phyloP scores from a whole-genome alignment of 53 echinoderm and acorn worm genomes.

The Apostichopus leukothele region DNA sequence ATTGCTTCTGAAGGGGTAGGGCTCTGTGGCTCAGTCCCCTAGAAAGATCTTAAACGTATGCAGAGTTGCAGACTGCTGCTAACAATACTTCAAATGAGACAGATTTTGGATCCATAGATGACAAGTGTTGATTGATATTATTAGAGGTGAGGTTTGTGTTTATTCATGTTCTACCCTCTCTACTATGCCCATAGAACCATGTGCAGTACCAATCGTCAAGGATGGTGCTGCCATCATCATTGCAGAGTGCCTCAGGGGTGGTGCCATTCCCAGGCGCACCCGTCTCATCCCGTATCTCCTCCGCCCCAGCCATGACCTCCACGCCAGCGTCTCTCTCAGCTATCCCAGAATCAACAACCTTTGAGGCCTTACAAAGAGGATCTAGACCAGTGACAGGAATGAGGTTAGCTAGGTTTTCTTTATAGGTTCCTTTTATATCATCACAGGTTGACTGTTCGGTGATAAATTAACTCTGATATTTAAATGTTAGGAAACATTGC shows the following conservation, averaged over 20 bases:
- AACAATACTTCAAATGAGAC: too few relatives aligned
- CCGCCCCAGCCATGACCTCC: constrained; percentile 26
- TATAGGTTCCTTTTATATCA: too few relatives aligned
- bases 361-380: not conserved
- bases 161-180: not conserved
- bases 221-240: not conserved
- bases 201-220: constrained; percentile 53
- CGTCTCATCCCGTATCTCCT: constrained; percentile 31
- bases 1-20: too few relatives aligned
- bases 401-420: not conserved
- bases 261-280: not conserved
- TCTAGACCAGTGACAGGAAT: constrained; percentile 18
- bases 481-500: too few relatives aligned
- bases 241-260: constrained; percentile 4
- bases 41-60: too few relatives aligned
- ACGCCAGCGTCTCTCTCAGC: constrained; percentile 44
- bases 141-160: too few relatives aligned
- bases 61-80: too few relatives aligned
- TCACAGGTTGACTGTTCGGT: too few relatives aligned
- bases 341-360: constrained; percentile 37
- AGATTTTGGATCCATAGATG: too few relatives aligned
- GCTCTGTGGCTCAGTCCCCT: too few relatives aligned
- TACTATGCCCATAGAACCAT: not conserved
- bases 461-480: not conserved
- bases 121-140: too few relatives aligned